Conservation (phyloP, 1,140 invertebrate genomes). For the Trichoplusia ni region DNA sequence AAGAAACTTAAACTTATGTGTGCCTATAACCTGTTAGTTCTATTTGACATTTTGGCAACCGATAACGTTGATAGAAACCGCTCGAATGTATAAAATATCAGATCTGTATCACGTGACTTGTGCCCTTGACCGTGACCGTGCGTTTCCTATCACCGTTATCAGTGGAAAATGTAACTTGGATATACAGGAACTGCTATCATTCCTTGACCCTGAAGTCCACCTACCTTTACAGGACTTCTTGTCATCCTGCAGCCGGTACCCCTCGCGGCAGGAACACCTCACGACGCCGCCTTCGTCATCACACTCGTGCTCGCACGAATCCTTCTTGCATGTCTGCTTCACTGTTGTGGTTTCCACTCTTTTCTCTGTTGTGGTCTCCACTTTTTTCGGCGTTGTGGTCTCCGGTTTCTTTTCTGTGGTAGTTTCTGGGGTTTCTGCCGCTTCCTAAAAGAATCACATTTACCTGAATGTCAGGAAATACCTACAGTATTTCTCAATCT, state of each 20-base stretch:
- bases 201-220: not conserved
- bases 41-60: too few relatives aligned
- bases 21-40: too few relatives aligned
- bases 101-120: too few relatives aligned
- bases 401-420: conserved; percentile 9
- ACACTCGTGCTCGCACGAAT: conserved; percentile 86
- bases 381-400: not conserved
- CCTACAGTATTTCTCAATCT: too few relatives aligned
- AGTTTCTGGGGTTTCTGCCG: conserved; percentile 45
- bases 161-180: too few relatives aligned
- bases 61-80: too few relatives aligned
- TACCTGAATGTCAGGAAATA: too few relatives aligned
- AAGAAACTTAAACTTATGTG: too few relatives aligned
- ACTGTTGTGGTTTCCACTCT: conserved; percentile 46
- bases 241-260: conserved; percentile 85
- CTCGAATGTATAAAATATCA: too few relatives aligned
- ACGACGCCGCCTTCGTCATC: conserved; percentile 82
- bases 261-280: conserved; percentile 84
- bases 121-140: too few relatives aligned
- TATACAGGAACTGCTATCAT: too few relatives aligned
- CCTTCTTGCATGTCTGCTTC: conserved; percentile 79
- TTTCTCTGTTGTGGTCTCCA: conserved; percentile 38
- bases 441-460: conserved; percentile 63
- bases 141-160: too few relatives aligned
- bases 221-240: conserved; percentile 84